A percentile compares a stretch with the other conserved stretches of the same genome.
Conservation (phyloP, 2,888 invertebrate genomes). For the Electrophaes corylata region DNA sequence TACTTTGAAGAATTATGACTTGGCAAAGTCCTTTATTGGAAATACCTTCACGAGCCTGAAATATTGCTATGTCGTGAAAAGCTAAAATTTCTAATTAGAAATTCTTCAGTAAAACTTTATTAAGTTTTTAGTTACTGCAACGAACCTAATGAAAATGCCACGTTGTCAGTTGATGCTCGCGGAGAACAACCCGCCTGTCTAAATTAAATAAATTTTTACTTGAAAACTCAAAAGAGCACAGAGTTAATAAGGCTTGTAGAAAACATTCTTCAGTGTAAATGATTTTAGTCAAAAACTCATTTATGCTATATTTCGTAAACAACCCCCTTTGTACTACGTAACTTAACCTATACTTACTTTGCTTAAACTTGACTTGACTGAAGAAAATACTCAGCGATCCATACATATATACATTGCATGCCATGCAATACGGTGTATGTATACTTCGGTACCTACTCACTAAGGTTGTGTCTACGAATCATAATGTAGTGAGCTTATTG, state of each 20-base stretch:
- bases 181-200: slow-evolving; percentile 39
- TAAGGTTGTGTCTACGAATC: slow-evolving; percentile 34
- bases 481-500: slow-evolving; percentile 42
- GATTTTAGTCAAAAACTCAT: slow-evolving; percentile 5
- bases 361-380: not conserved
- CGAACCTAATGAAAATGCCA: slow-evolving; percentile 80
- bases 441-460: not conserved
- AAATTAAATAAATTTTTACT: slow-evolving; percentile 49
- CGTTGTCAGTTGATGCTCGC: slow-evolving; percentile 62
- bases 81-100: slow-evolving; percentile 84
- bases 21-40: slow-evolving; percentile 85
- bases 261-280: slow-evolving; percentile 34
- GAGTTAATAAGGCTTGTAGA: slow-evolving; percentile 39
- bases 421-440: not conserved
- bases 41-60: slow-evolving; percentile 83
- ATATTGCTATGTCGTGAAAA: slow-evolving; percentile 84
- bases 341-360: not conserved
- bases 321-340: not conserved
- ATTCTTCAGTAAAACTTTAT: slow-evolving; percentile 82
- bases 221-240: slow-evolving; percentile 35
- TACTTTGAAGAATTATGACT: slow-evolving; percentile 84
- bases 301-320: not conserved
- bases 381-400: not conserved
- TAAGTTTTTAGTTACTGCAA: slow-evolving; percentile 81
- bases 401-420: too few relatives aligned